These are phyloP conservation scores for Bungarus multicinctus DNA, from an alignment of 2,113 vertebrate genomes.

Conservation along the genomic window DNA sequence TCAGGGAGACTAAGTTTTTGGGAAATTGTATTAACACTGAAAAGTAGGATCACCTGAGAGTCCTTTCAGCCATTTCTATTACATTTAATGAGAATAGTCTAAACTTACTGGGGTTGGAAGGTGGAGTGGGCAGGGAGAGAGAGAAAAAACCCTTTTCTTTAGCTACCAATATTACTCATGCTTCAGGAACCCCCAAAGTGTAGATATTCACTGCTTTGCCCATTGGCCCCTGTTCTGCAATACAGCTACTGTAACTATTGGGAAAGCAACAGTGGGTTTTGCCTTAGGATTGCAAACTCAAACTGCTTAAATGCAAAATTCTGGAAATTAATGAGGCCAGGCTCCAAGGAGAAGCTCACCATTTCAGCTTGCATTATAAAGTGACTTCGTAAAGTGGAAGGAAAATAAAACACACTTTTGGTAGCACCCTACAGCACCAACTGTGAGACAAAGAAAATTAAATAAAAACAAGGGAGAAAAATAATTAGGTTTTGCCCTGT, in stretches of 20 bases:
- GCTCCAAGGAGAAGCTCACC: background rate
- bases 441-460: background rate
- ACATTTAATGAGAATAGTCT: background rate
- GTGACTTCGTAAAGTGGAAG: rapidly evolving
- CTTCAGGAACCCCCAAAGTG: background rate
- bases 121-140: background rate
- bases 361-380: background rate
- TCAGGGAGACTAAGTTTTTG: background rate
- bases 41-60: background rate
- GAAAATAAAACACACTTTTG: background rate
- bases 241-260: background rate
- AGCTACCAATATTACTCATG: background rate
- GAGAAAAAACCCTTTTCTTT: background rate
- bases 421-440: background rate
- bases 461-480: background rate
- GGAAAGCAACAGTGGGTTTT: background rate
- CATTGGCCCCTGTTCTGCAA: background rate
- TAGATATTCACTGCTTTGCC: background rate
- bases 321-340: background rate
- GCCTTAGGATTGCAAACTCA: background rate
- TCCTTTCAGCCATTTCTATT: background rate
- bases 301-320: background rate
- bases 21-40: background rate
- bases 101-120: background rate
- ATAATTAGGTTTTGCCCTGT: background rate